Evolutionary conservation across 2,797 vertebrate species (phyloP), one percentile per base, ranked within the genome.

Genomic region (Molossus alvarezi): DNA sequence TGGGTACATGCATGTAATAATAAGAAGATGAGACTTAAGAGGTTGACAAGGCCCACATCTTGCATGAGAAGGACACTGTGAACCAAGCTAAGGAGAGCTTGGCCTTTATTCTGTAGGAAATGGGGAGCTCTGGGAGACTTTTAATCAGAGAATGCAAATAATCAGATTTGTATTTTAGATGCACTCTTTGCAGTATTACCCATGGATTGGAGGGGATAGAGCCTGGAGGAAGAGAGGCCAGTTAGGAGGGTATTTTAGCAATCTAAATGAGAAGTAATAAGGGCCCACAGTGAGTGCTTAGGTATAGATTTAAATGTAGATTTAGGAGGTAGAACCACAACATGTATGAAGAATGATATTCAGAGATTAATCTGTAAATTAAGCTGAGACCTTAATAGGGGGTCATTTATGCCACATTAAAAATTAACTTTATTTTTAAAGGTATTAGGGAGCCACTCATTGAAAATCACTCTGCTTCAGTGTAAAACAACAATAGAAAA

Each of bases 401-500:
- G 53, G 0, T 18, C 3, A 53, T 94, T 96, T 75, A 91, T 1
- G 76, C 10, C 71, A 72, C 55, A 77, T 83, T 83, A 84, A 82
- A n/a, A 89, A 57, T 75, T 91, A 21, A 87, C n/a, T 90, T 96
- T 87, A 57, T 82, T 37, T 25, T 80, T 92, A 75, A 95, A 93
- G 21, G 27, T 10, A 73, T 1, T 57, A 62, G 23, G 41, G 29
- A 82, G 18, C 51, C 6, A 71, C 23, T 96, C 57, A 72, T 75
- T 45, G 41, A 89, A 95, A 94, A 69, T 65, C 27, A 77, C 25
- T 82, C 45, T 75, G 53, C 18, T 87, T 21, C 27, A 85, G 20
- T 81, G n/a, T 76, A 67, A 76, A 84, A 85, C 85, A 18, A 23
- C 14, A 57, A 57, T 5, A 57, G 67, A 91, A 88, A 23, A 60